Conservation (phyloP, 2,888 invertebrate genomes). For the Strigamia transsilvanica region DNA sequence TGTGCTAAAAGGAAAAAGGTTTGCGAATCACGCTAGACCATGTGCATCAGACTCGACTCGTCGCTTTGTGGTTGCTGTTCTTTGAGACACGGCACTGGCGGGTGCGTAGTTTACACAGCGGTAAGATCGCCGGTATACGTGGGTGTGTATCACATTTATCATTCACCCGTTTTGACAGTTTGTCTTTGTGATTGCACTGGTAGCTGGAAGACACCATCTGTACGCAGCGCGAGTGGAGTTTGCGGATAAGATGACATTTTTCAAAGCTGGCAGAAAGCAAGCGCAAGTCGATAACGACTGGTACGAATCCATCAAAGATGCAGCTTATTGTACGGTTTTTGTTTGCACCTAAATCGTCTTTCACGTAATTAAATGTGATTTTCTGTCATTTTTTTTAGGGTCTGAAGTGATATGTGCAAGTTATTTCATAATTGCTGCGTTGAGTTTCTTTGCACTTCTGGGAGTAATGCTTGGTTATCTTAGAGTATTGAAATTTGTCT, state of each 20-base stretch:
- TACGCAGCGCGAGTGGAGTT: not conserved
- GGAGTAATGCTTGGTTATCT: not conserved
- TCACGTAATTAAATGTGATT: not conserved
- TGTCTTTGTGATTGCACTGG: not conserved
- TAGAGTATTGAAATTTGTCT: not conserved
- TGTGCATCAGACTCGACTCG: not conserved
- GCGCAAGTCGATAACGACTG: not conserved
- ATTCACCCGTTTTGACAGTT: not conserved
- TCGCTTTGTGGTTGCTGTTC: not conserved
- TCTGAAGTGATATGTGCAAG: not conserved
- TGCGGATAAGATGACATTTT: not conserved
- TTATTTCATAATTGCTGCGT: not conserved
- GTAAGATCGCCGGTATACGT: not conserved
- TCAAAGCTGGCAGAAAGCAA: not conserved
- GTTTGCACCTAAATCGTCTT: not conserved
- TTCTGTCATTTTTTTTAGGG: not conserved
- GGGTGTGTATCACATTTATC: not conserved
- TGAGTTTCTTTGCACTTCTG: not conserved
- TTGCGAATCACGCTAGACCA: not conserved
- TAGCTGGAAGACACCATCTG: not conserved
- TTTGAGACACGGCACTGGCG: not conserved
- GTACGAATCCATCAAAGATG: not conserved
- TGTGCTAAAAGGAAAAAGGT: too few species aligned
- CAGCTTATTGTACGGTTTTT: not conserved
- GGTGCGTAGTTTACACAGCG: not conserved